A percentile compares a stretch with the other conserved stretches of the same genome.
phyloP scores from a whole-genome alignment of 2,113 vertebrate genomes.

The Sceloporus tristichus region DNA sequence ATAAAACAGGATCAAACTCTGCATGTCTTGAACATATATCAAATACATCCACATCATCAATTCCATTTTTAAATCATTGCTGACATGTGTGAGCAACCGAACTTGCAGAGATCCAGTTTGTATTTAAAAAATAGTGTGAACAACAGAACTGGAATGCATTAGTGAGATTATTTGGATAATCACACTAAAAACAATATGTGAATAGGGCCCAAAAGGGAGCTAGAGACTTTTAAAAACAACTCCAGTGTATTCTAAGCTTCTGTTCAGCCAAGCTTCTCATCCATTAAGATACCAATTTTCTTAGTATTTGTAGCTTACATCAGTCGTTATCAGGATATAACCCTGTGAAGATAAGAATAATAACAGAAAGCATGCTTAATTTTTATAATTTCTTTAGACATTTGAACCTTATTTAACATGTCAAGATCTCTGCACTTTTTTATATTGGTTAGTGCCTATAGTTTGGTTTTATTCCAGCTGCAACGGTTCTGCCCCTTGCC shows the following conservation, averaged over 20 bases:
- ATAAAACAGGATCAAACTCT: no score
- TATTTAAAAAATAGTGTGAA: no score
- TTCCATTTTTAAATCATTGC: no score
- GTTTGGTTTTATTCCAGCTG: neutral
- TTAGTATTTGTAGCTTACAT: slow-evolving; percentile 63
- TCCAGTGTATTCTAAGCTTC: neutral
- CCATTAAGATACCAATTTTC: neutral
- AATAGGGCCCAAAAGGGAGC: no score
- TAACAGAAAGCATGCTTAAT: neutral
- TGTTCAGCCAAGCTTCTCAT: neutral
- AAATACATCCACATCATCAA: no score
- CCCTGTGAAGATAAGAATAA: slow-evolving; percentile 56
- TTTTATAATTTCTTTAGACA: neutral
- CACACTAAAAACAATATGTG: no score
- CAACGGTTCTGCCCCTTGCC: neutral
- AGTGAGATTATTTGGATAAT: no score
- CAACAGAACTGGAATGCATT: no score
- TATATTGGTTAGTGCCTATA: neutral
- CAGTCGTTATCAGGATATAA: slow-evolving; percentile 72
- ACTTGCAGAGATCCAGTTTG: no score
- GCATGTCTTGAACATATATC: no score
- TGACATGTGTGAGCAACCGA: no score
- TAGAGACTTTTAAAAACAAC: neutral
- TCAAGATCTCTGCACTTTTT: neutral
- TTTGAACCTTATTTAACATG: neutral